Base-by-base conservation (phyloP, 2,888 invertebrate species). In the Calameuta pallipes region DNA sequence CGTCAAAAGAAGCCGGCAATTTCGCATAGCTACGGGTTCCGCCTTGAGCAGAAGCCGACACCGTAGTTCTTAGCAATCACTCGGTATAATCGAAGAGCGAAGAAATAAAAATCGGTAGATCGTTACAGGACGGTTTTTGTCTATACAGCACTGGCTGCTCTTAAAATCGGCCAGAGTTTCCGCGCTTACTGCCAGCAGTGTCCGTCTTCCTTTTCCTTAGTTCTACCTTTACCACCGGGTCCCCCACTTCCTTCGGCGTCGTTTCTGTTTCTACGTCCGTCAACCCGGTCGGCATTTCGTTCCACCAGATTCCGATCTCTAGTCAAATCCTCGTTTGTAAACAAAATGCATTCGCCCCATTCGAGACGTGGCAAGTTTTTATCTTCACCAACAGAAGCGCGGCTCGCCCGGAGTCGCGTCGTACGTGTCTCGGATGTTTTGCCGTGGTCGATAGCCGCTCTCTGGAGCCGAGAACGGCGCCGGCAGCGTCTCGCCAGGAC, bases 281-380 rank as follows among this genome's bases (percentile, higher is more conserved):
- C 75, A 78, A 78, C 75, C 70, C 12, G 70, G 6, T 70, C 71
- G 78, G 78, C 75, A 78, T 78, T 78, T 78, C 78, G 78, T 78
- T 73, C 75, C 75, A 12, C 30, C 37, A 78, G 82, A 79, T 77
- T 80, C 79, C 80, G 80, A 80, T 80, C 82, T 81, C 81, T 83
- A 81, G 81, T 82, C 80, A 82, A 81, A 81, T 81, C 81, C 80
- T 82, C 81, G 82, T 78, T 76, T 75, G 73, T 80, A 80, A 79
- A 80, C 78, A 79, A 79, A 80, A 79, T 79, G 79, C 80, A 80
- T 80, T 78, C 77, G 78, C 78, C 75, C 78, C 79, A 70, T 31
- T 79, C 33, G 74, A 74, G 78, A 79, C 80, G 78, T 77, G 79
- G 80, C 79, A 75, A 76, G 81, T 83, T 83, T 80, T 76, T 79